Evolutionary conservation across 2,797 vertebrate species (phyloP), one percentile per base, ranked within the genome.

Genomic region (Cyclopterus lumpus): DNA sequence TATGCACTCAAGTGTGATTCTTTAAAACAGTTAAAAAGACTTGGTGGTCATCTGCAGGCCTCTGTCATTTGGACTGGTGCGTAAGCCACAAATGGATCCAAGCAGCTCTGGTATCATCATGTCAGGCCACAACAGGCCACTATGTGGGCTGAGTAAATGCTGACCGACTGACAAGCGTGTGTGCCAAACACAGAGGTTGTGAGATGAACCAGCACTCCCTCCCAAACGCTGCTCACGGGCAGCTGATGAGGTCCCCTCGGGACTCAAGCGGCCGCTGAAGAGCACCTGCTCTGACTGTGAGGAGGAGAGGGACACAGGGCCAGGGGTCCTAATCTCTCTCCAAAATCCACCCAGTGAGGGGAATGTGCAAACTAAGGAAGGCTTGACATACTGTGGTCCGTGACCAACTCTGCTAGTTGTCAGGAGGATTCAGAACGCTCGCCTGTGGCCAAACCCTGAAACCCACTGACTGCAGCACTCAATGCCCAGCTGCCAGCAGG

Each of bases 321-420:
- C 65, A 67, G 30, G 64, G 78, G 20, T 83, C 80, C 80, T 71
- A 61, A 85, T 84, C 66, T 72, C 66, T 60, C 66, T 71, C 79
- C 81, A 89, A 86, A 86, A 84, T 62, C 66, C 76, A 79, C 60
- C 68, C 75, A 80, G 81, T 85, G 71, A 48, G 51, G 75, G 22
- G 90, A 92, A 93, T 91, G 90, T 86, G 79, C 88, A 89, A 86
- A 86, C 83, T 80, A 66, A 89, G 74, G 61, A 73, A 60, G 79
- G 75, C 70, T 57, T 85, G 71, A 88, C 87, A 83, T 87, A 74
- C 82, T 80, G 73, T 72, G 66, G 77, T 91, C 71, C 79, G 77
- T 71, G 80, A 91, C 82, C 73, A 75, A 83, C 75, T 80, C 66
- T 81, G 79, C 73, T 66, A 51, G 81, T 70, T 83, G 79, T 83